phyloP scores from a whole-genome alignment of 2,888 invertebrate species.

The Eueremaeus valkanovi region DNA sequence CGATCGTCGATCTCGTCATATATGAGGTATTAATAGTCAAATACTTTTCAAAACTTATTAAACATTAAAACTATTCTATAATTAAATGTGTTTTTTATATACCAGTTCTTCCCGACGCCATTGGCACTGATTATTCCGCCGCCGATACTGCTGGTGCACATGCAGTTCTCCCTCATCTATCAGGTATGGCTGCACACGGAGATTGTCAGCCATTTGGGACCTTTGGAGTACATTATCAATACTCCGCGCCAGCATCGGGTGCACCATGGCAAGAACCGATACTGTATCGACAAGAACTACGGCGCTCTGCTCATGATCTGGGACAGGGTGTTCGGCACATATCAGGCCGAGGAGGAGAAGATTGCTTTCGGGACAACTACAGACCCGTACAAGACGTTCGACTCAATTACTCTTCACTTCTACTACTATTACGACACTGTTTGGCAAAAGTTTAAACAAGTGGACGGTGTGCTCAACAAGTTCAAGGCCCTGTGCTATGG shows the following conservation, averaged over 20 bases:
- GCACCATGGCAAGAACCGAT: too few species aligned
- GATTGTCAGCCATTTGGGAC: conserved; percentile 71
- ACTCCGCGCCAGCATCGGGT: conserved; percentile 88
- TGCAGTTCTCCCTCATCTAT: conserved; percentile 81
- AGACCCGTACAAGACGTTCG: conserved; percentile 72
- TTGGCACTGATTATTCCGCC: conserved; percentile 73
- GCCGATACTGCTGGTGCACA: conserved; percentile 73
- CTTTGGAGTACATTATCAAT: conserved; percentile 77
- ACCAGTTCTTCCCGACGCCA: conserved; percentile 51
- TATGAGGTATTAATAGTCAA: conserved; percentile 76
- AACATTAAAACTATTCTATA: too few species aligned
- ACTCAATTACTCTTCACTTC: conserved; percentile 64
- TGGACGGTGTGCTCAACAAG: conserved; percentile 59
- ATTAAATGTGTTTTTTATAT: too few species aligned
- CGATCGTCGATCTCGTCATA: conserved; percentile 72
- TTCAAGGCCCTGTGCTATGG: conserved; percentile 71
- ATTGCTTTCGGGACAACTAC: conserved; percentile 77
- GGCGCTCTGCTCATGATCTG: conserved; percentile 86
- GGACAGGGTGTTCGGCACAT: conserved; percentile 78
- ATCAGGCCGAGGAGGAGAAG: conserved; percentile 69
- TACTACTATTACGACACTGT: conserved; percentile 68
- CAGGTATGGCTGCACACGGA: conserved; percentile 94
- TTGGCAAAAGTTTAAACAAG: conserved; percentile 59
- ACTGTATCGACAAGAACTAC: conserved; percentile 88
- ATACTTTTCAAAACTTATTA: too few species aligned